Evolutionary conservation across 2,113 vertebrate genomes (phyloP).

Genomic region (Deroptyus accipitrinus): DNA sequence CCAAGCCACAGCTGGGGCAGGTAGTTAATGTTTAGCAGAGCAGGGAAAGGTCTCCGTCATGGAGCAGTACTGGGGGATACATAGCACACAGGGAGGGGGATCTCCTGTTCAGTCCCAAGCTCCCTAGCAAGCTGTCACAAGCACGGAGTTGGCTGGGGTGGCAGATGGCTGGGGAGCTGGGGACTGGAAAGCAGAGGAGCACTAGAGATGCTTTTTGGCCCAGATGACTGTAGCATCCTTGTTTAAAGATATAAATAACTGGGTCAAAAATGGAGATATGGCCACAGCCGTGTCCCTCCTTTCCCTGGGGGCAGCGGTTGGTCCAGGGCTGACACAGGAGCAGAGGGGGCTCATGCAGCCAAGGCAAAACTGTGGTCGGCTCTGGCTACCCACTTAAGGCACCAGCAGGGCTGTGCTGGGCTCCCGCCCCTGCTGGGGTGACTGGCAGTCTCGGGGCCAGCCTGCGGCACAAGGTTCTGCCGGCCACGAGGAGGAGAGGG

Average conservation of each 20-base stretch:
- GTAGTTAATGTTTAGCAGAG: background rate
- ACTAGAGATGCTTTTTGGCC: background rate
- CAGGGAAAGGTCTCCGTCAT: accelerated
- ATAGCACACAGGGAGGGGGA: too few species aligned
- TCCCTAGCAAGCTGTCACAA: background rate
- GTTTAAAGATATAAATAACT: conserved; percentile 46
- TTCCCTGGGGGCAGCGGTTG: accelerated
- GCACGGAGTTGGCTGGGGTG: accelerated
- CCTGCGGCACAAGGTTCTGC: background rate
- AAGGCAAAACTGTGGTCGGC: background rate
- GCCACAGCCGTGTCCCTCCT: background rate
- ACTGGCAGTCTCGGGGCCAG: background rate
- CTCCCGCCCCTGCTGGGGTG: background rate
- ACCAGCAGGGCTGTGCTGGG: background rate
- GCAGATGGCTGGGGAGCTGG: conserved; percentile 57
- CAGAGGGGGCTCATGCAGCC: background rate
- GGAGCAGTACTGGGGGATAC: accelerated
- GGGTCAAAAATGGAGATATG: background rate
- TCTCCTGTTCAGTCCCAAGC: background rate
- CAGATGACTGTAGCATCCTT: conserved; percentile 33
- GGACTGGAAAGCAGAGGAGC: background rate
- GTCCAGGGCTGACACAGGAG: background rate
- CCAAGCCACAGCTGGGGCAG: accelerated
- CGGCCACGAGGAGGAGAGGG: background rate
- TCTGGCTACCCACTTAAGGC: accelerated